Conservation (phyloP, 2,797 vertebrate species). For the Pterois miles region DNA sequence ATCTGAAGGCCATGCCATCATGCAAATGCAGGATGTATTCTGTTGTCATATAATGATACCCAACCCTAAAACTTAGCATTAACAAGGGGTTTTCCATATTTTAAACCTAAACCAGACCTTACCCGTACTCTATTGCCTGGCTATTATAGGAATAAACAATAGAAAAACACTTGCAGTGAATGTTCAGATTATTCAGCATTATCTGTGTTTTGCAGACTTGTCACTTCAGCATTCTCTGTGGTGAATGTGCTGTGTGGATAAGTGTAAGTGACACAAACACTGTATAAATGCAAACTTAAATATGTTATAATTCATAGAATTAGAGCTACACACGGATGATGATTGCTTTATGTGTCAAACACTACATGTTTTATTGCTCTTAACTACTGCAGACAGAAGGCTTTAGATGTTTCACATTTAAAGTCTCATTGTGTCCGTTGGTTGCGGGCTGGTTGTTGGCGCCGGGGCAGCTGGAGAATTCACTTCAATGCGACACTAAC, state of each 20-base stretch:
- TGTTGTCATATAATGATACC: neutral
- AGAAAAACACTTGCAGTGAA: neutral
- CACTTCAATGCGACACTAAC: constrained; percentile 54
- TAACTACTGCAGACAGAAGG: constrained; percentile 21
- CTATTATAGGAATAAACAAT: neutral
- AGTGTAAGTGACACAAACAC: neutral
- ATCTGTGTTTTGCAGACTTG: neutral
- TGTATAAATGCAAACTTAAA: neutral
- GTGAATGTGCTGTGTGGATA: neutral
- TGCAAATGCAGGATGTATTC: neutral
- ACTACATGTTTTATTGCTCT: constrained; percentile 29
- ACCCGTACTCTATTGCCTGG: neutral
- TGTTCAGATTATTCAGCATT: neutral
- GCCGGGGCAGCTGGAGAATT: constrained; percentile 37
- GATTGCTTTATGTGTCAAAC: constrained; percentile 41
- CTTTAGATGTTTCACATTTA: constrained; percentile 55
- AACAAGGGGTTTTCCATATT: neutral
- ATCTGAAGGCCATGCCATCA: neutral
- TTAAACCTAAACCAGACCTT: neutral
- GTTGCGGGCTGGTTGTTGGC: constrained; percentile 32
- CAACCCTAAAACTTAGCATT: neutral
- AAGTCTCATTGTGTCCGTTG: constrained; percentile 36
- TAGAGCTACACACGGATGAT: constrained; percentile 27
- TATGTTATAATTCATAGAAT: neutral
- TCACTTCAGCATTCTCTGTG: neutral